These are phyloP conservation scores for Peribatodes rhomboidaria DNA, from an alignment of 2,888 invertebrate species.

Conservation along the genomic window DNA sequence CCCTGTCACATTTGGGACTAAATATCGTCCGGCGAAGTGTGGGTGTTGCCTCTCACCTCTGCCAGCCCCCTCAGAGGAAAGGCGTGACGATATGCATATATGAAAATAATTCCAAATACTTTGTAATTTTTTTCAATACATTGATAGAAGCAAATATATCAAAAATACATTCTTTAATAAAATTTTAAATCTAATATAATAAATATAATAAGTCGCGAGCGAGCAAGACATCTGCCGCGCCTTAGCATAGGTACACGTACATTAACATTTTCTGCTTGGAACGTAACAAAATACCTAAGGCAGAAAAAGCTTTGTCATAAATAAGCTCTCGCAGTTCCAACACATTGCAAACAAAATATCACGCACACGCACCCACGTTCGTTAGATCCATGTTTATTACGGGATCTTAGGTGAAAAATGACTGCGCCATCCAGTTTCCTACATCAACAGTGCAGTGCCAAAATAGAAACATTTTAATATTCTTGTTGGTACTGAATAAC, in stretches of 20 bases:
- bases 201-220: too few species aligned
- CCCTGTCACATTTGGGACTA: too few species aligned
- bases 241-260: not conserved
- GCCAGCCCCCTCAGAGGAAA: too few species aligned
- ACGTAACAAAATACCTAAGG: not conserved
- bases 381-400: constrained; percentile 28
- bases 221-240: too few species aligned
- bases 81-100: too few species aligned
- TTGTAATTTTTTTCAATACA: too few species aligned
- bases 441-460: not conserved
- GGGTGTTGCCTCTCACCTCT: too few species aligned
- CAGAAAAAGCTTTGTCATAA: constrained; percentile 4
- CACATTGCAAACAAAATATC: constrained; percentile 30
- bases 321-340: constrained; percentile 9
- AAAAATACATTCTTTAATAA: too few species aligned
- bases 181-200: too few species aligned
- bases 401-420: constrained; percentile 28
- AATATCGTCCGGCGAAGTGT: too few species aligned
- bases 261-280: not conserved
- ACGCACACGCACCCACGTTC: constrained; percentile 18
- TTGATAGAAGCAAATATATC: too few species aligned
- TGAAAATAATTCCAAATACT: too few species aligned
- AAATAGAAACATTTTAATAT: constrained; percentile 3
- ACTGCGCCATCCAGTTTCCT: constrained; percentile 20
- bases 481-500: not conserved